Evolutionary conservation across 2,797 vertebrate genomes (phyloP).

Genomic region (Syngnathus rostellatus): DNA sequence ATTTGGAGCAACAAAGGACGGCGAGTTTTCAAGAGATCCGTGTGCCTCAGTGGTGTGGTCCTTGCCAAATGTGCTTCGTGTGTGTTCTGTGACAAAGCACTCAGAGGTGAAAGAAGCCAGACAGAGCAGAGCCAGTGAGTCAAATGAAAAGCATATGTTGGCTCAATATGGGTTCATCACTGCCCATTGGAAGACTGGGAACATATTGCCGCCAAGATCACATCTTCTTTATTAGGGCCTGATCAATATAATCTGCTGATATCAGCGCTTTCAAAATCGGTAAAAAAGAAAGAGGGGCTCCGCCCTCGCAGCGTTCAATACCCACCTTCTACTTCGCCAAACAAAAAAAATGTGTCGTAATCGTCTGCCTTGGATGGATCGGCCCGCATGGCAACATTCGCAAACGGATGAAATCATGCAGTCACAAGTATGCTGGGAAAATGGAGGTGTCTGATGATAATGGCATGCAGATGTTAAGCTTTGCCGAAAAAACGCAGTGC

Average conservation of each 20-base stretch:
- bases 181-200: neutral
- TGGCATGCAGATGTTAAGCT: slow-evolving; percentile 11
- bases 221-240: neutral
- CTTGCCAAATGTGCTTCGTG: slow-evolving; percentile 51
- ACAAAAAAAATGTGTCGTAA: neutral
- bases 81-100: slow-evolving; percentile 46
- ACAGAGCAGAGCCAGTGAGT: slow-evolving; percentile 21
- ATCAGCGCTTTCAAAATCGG: too few species aligned
- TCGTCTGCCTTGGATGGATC: neutral
- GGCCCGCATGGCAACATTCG: neutral
- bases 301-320: too few species aligned
- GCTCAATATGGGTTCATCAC: slow-evolving; percentile 2
- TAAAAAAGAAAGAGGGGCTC: too few species aligned
- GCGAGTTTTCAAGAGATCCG: neutral
- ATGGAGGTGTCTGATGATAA: neutral
- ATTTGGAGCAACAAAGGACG: slow-evolving; percentile 4
- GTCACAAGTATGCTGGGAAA: neutral
- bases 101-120: slow-evolving; percentile 32
- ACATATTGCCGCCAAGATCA: neutral
- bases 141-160: slow-evolving; percentile 65
- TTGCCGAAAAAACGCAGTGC: neutral
- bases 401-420: neutral
- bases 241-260: too few species aligned
- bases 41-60: neutral
- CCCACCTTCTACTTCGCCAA: too few species aligned